These are phyloP conservation scores for Eupithecia pulchellata DNA, from an alignment of 2,888 invertebrate species.

Conservation along the genomic window DNA sequence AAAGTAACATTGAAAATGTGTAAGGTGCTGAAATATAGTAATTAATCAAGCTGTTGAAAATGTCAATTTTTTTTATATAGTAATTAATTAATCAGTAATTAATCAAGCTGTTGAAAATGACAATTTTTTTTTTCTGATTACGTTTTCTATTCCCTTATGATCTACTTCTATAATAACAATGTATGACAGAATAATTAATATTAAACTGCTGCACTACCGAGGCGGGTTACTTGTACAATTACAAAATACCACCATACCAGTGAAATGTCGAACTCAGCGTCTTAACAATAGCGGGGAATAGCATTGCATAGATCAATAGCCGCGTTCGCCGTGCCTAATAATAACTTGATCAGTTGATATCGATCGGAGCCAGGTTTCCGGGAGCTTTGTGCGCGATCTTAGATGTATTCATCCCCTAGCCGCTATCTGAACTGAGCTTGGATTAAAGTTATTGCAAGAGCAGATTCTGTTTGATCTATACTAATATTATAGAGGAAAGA, in stretches of 20 bases:
- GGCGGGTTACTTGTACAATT: neutral
- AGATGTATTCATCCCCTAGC: slow-evolving; percentile 5
- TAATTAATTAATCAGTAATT: too few species aligned
- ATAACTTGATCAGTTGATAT: slow-evolving; percentile 16
- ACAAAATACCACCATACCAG: neutral
- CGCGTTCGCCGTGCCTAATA: slow-evolving; percentile 7
- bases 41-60: too few species aligned
- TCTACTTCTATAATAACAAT: too few species aligned
- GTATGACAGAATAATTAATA: too few species aligned
- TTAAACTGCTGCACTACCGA: too few species aligned
- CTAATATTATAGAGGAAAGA: too few species aligned
- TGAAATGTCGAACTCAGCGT: neutral
- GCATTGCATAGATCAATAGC: neutral
- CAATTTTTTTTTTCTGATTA: too few species aligned
- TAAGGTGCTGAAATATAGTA: too few species aligned
- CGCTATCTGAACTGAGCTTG: neutral
- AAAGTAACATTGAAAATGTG: too few species aligned
- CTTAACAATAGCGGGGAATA: neutral
- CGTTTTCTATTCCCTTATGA: too few species aligned
- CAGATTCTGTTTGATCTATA: neutral
- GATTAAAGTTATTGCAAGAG: neutral
- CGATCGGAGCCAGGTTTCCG: slow-evolving; percentile 18
- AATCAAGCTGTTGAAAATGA: too few species aligned
- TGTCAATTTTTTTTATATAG: too few species aligned
- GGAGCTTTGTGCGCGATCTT: neutral